Base-by-base conservation (phyloP, 2,113 vertebrate species). In the Argyrosomus japonicus region DNA sequence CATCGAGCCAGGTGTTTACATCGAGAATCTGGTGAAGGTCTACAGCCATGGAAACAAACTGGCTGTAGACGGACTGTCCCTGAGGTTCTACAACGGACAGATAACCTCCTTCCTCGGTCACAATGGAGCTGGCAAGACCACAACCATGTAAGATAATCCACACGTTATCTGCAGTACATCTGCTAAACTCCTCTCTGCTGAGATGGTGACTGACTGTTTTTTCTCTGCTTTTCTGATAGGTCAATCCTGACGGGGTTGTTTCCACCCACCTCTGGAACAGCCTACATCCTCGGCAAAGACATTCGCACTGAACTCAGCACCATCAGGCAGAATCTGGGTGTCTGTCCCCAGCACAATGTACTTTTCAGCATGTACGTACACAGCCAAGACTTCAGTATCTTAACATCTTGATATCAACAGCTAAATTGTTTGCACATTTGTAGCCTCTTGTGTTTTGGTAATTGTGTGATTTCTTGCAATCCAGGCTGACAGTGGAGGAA, bases 121-220 rank as follows among this genome's bases (percentile, higher is more conserved):
- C 93, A 99, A 99, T 1, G 98, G 98, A 93, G 98, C 98, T 5
- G 98, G 98, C 36, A 99, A 99, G 93, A 99, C 98, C 32, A 99
- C 98, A 54, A 99, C 98, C 17, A 99, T 99, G 98, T 99, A 97
- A 96, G 97, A 84, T 10, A 43, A 57, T 2, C 1, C 23, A 56
- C 32, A 25, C 19, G 12, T 57, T 5, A 56, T 57, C 54, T 9
- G 2, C 17, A 36, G 25, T 11, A 27, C 10, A 67, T 32, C 15
- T 27, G 1, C 5, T 36, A 14, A 14, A 14, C 12, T 50, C n/a
- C 2, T 18, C 9, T 11, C 1, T 23, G 15, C 15, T 36, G 13
- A 63, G 25, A 58, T 53, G 2, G 7, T 40, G 21, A 69, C 62
- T 75, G 10, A 60, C 36, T 25, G 15, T n/a, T 72, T 12, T 73